Conservation (phyloP, 2,888 invertebrate species). For the Hypolimnas misippus region DNA sequence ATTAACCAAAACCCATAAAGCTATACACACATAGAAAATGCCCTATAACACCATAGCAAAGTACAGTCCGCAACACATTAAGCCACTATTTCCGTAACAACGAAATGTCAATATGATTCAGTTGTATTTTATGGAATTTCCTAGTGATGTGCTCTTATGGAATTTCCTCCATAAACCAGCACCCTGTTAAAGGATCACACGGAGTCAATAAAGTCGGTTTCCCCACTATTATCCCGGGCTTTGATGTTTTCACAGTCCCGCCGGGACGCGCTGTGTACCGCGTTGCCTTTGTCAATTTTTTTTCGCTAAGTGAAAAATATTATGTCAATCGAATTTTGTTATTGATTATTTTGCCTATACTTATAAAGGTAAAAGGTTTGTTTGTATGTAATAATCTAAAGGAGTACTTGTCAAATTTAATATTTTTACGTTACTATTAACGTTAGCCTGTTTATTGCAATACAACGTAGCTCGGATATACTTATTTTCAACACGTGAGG, state of each 20-base stretch:
- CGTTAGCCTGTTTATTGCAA: too few species aligned
- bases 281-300: conserved; percentile 27
- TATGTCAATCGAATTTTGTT: conserved; percentile 2
- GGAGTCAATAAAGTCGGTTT: conserved; percentile 66
- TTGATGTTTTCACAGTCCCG: conserved; percentile 71
- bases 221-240: conserved; percentile 60
- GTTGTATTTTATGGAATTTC: not conserved
- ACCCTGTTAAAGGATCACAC: conserved; percentile 48
- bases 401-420: not conserved
- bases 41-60: not conserved
- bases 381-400: not conserved
- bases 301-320: conserved; percentile 24
- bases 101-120: not conserved
- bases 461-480: too few species aligned
- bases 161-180: conserved; percentile 12
- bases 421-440: not conserved
- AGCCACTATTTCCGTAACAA: not conserved
- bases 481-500: too few species aligned
- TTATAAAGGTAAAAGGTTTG: not conserved
- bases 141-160: not conserved
- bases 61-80: not conserved
- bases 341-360: not conserved
- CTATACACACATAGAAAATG: too few species aligned
- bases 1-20: too few species aligned
- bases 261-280: too few species aligned